These are phyloP conservation scores for Dasyornis broadbenti DNA, from an alignment of 2,113 vertebrate genomes.

Conservation along the genomic window DNA sequence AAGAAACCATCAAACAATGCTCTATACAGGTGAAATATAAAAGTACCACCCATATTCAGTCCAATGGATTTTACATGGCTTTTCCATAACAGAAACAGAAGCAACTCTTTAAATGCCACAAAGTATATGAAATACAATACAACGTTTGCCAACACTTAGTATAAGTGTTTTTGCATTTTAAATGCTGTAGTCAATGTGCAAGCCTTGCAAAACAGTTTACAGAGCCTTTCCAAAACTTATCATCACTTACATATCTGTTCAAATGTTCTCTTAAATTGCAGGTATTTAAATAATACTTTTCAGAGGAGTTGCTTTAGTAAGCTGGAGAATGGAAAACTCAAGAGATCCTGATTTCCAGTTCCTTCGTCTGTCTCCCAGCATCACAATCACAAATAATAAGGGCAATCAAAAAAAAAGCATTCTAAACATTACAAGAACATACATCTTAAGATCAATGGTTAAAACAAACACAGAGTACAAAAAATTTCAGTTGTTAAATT, in stretches of 20 bases:
- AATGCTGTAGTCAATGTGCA: not conserved
- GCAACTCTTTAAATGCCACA: not conserved
- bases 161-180: not conserved
- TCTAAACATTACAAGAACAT: not conserved
- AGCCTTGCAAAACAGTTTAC: not conserved
- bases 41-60: slow-evolving; percentile 21
- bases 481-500: not conserved
- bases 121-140: not conserved
- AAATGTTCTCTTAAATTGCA: not conserved
- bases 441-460: not conserved
- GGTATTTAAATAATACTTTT: not conserved
- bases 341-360: not conserved
- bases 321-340: not conserved
- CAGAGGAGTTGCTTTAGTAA: not conserved
- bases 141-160: slow-evolving; percentile 19
- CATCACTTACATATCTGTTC: not conserved
- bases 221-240: not conserved
- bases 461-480: not conserved
- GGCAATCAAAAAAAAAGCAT: not conserved
- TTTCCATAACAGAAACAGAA: slow-evolving; percentile 22
- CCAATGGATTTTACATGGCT: not conserved
- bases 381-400: not conserved
- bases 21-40: not conserved
- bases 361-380: not conserved
- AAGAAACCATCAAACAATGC: slow-evolving; percentile 22